Conservation (phyloP, 2,113 vertebrate genomes). For the Vulpes lagopus region DNA sequence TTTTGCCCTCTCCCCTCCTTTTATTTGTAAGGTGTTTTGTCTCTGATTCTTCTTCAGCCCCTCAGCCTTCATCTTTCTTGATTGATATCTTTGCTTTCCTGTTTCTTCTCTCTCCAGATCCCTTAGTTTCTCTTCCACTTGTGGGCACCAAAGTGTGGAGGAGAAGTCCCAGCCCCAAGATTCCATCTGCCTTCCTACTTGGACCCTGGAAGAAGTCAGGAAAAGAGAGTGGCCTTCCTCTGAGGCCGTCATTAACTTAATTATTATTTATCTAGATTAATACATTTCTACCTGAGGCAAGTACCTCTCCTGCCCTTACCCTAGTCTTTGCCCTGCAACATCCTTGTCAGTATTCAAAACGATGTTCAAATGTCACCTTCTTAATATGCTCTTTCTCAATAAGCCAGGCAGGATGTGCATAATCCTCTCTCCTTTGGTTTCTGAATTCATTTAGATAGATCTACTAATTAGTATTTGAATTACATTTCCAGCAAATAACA, state of each 20-base stretch:
- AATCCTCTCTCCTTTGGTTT: not conserved
- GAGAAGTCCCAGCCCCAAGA: conserved; percentile 53
- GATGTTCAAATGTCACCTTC: not conserved
- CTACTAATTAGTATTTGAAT: not conserved
- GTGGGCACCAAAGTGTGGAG: not conserved
- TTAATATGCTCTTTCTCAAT: not conserved
- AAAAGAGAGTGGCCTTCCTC: not conserved
- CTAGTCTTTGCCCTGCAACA: not conserved
- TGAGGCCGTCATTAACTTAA: not conserved
- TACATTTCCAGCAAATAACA: not conserved
- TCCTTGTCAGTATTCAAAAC: not conserved
- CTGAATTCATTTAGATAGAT: not conserved
- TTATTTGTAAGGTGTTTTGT: conserved; percentile 48
- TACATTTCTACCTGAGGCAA: not conserved
- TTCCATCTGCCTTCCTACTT: conserved; percentile 61
- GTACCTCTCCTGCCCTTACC: not conserved
- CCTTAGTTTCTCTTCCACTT: not conserved
- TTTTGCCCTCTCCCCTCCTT: not conserved
- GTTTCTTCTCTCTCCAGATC: not conserved
- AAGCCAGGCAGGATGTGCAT: not conserved
- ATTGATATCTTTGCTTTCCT: conserved; percentile 23
- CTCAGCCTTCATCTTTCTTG: conserved; percentile 11
- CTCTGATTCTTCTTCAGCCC: conserved; percentile 41
- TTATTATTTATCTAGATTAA: not conserved
- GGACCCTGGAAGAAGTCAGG: conserved; percentile 22